phyloP scores from a whole-genome alignment of 2,113 vertebrate species.

The Engraulis encrasicolus region DNA sequence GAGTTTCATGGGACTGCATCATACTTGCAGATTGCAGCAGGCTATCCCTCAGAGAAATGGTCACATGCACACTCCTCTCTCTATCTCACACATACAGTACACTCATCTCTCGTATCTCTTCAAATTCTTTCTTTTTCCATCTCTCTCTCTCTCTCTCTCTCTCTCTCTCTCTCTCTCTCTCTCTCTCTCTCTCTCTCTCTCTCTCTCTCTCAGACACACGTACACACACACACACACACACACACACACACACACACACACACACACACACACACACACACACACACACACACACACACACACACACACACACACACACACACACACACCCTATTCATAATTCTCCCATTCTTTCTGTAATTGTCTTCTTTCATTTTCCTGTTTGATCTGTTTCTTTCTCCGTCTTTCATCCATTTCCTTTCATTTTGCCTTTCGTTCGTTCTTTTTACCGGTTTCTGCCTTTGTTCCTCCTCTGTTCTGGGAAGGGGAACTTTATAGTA shows the following conservation, averaged over 20 bases:
- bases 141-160: neutral
- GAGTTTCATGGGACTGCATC: slow-evolving; percentile 19
- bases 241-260: no score
- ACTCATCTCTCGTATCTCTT: neutral
- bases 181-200: neutral
- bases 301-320: no score
- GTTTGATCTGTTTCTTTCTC: no score
- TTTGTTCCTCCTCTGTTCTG: no score
- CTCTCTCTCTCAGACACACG: neutral
- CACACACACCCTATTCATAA: no score
- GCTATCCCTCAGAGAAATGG: neutral
- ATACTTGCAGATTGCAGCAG: slow-evolving; percentile 26
- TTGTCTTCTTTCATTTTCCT: no score
- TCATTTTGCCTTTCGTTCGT: neutral
- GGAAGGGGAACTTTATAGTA: neutral
- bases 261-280: no score
- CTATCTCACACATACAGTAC: neutral
- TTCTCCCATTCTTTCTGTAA: no score
- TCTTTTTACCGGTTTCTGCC: neutral
- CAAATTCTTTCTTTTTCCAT: no score
- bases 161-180: neutral
- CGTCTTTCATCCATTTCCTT: neutral
- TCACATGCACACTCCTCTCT: neutral
- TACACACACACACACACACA: no score
- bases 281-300: no score